phyloP scores from a whole-genome alignment of 2,113 vertebrate species.

The Bujurquina vittata region DNA sequence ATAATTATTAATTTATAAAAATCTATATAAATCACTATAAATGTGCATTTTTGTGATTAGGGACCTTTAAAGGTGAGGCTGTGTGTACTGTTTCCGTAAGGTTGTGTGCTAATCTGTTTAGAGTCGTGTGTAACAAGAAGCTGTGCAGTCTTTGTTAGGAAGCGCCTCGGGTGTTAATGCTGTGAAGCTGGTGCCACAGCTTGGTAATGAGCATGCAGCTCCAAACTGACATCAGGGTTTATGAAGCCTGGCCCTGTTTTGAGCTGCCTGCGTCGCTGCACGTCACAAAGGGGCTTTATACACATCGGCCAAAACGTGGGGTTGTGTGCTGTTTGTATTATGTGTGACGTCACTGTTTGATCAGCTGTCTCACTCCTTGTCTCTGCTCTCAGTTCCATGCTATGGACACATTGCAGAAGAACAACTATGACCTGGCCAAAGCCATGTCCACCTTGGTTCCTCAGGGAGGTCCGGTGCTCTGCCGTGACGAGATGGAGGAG shows the following conservation, averaged over 20 bases:
- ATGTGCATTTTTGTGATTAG: background rate
- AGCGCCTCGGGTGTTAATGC: background rate
- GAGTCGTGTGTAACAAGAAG: background rate
- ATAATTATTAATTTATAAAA: too few species aligned
- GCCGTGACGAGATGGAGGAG: conserved; percentile 95
- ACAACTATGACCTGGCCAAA: conserved; percentile 89
- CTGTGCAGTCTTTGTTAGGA: background rate
- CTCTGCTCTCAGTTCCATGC: conserved; percentile 86
- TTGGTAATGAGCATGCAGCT: too few species aligned
- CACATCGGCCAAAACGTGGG: background rate
- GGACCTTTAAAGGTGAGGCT: background rate
- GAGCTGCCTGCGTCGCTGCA: background rate
- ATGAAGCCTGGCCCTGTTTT: background rate
- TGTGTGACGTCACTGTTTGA: background rate
- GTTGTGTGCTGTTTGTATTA: background rate
- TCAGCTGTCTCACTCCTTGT: fast-evolving
- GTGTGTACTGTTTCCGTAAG: background rate
- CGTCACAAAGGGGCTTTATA: background rate
- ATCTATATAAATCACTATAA: background rate
- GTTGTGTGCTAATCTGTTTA: background rate
- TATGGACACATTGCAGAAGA: conserved; percentile 93
- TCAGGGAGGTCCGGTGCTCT: conserved; percentile 91
- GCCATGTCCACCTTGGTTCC: conserved; percentile 95
- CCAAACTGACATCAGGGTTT: background rate
- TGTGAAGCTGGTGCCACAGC: too few species aligned